Conservation (phyloP, 2,113 vertebrate genomes). For the Calidris pygmaea region DNA sequence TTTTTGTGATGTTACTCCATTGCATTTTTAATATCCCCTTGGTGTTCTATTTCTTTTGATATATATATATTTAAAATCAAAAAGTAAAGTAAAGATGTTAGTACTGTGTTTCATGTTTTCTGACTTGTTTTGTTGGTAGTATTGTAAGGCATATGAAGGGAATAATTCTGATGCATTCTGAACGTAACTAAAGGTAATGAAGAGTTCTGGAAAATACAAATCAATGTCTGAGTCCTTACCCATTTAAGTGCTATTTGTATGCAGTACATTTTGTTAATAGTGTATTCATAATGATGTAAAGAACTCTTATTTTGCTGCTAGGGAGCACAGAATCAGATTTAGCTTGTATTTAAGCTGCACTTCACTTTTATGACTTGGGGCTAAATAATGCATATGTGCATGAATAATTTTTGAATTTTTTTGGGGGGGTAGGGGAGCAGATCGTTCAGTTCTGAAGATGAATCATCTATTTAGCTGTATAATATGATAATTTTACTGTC, state of each 20-base stretch:
- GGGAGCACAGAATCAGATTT: not conserved
- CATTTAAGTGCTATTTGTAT: conserved; percentile 8
- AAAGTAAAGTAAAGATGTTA: not conserved
- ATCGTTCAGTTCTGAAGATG: not conserved
- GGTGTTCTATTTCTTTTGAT: not conserved
- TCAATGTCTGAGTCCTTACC: not conserved
- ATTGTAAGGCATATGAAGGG: not conserved
- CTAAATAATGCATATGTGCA: not conserved
- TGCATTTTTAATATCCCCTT: not conserved
- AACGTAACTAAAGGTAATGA: conserved; percentile 8
- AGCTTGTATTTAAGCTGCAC: not conserved
- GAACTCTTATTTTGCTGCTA: not conserved
- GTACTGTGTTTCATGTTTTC: not conserved
- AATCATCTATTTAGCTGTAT: not conserved
- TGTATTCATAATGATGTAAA: not conserved
- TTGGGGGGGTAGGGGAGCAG: not conserved
- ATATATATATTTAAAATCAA: not conserved
- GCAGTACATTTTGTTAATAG: not conserved
- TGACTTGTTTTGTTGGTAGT: not conserved
- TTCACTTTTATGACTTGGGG: not conserved
- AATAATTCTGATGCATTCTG: not conserved
- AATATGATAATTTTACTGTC: not conserved
- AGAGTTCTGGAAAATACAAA: not conserved
- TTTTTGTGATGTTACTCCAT: not conserved
- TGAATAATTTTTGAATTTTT: not conserved